Conservation (phyloP, 2,113 vertebrate species). For the Raja brachyura region DNA sequence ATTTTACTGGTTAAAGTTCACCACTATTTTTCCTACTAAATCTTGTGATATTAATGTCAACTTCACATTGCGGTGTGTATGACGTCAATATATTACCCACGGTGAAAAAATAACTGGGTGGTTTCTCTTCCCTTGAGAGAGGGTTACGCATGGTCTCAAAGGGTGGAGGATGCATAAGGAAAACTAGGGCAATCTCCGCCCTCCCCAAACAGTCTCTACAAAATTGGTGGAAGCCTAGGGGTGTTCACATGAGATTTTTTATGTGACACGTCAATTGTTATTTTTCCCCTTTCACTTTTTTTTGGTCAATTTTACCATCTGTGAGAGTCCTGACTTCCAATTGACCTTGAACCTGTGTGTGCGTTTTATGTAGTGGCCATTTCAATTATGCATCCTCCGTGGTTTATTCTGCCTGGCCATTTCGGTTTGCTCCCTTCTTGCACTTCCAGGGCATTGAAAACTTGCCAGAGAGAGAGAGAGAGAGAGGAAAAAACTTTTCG, state of each 20-base stretch:
- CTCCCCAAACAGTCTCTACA: constrained; percentile 64
- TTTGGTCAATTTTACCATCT: constrained; percentile 51
- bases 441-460: constrained; percentile 47
- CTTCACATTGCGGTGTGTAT: constrained; percentile 63
- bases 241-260: constrained; percentile 58
- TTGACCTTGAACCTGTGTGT: constrained; percentile 56
- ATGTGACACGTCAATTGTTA: constrained; percentile 63
- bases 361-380: constrained; percentile 45
- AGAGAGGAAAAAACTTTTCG: constrained; percentile 42
- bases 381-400: constrained; percentile 45
- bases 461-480: constrained; percentile 40
- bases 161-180: constrained; percentile 66
- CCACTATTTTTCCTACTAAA: constrained; percentile 77
- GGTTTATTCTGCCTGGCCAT: constrained; percentile 40
- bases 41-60: constrained; percentile 69
- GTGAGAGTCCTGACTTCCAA: constrained; percentile 56
- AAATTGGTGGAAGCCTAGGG: constrained; percentile 65
- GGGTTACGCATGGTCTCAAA: constrained; percentile 56
- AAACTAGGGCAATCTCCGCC: constrained; percentile 59
- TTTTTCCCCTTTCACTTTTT: constrained; percentile 53
- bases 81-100: constrained; percentile 75
- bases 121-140: constrained; percentile 53
- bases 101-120: constrained; percentile 65
- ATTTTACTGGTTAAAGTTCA: constrained; percentile 56
- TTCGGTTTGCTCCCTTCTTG: constrained; percentile 44